Percentiles rank a stretch among this genome's conserved stretches.
phyloP scores from a whole-genome alignment of 2,113 vertebrate genomes.

The Dunckerocampus dactyliophorus region DNA sequence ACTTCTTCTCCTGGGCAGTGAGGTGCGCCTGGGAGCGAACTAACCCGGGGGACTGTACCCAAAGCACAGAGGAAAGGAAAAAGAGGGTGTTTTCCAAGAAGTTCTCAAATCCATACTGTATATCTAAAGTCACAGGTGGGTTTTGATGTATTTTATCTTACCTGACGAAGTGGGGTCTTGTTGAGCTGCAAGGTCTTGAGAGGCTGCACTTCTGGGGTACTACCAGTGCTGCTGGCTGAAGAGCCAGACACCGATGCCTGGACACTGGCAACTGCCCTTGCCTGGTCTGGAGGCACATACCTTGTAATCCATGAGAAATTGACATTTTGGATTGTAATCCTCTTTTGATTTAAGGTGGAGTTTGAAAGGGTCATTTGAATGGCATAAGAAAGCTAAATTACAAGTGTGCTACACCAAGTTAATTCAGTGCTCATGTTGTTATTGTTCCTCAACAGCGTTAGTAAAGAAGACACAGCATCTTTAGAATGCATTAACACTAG shows the following conservation, averaged over 20 bases:
- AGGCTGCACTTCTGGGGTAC: conserved; percentile 93
- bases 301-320: conserved; percentile 55
- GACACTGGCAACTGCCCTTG: conserved; percentile 84
- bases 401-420: too few relatives aligned
- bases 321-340: neutral
- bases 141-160: conserved; percentile 46
- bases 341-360: neutral
- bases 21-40: conserved; percentile 64
- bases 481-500: too few relatives aligned
- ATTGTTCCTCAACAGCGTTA: too few relatives aligned
- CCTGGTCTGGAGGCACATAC: conserved; percentile 96
- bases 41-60: conserved; percentile 76
- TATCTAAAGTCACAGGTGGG: too few relatives aligned
- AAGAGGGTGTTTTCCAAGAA: neutral
- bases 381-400: too few relatives aligned
- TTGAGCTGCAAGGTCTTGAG: conserved; percentile 90
- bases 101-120: neutral
- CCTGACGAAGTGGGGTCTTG: conserved; percentile 89
- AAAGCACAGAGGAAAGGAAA: neutral
- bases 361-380: neutral
- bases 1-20: conserved; percentile 87
- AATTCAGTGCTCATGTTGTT: too few relatives aligned
- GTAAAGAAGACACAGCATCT: too few relatives aligned
- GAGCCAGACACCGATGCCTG: conserved; percentile 92
- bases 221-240: conserved; percentile 91